A percentile compares a stretch with the other conserved stretches of the same genome.
These are phyloP conservation scores for Rugalucina vietnamica DNA, from an alignment of 2,888 invertebrate species.

Conservation along the genomic window DNA sequence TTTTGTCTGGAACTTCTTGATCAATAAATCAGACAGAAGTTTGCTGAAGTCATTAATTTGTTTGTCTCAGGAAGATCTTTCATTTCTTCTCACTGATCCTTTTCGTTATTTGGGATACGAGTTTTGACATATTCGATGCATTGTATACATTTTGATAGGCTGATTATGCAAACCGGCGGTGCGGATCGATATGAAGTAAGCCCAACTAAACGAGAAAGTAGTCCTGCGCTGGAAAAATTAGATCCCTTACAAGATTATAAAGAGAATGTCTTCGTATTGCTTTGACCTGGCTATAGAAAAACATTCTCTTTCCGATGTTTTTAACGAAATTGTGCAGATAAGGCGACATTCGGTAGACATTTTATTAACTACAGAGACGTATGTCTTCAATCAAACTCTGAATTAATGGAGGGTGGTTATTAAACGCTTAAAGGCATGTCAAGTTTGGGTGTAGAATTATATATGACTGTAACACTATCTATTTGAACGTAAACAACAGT, in stretches of 20 bases:
- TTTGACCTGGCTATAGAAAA: neutral
- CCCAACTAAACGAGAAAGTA: neutral
- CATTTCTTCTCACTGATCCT: conserved; percentile 34
- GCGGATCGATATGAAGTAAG: neutral
- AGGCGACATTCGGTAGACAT: neutral
- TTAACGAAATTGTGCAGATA: neutral
- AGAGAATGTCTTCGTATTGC: conserved; percentile 1
- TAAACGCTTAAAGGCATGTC: neutral
- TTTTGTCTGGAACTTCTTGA: neutral
- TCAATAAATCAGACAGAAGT: conserved; percentile 8
- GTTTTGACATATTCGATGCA: conserved; percentile 65
- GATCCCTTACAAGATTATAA: conserved; percentile 16
- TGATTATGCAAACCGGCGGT: conserved; percentile 54
- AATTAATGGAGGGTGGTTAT: neutral
- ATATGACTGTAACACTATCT: neutral
- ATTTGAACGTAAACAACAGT: neutral
- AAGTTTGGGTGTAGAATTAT: neutral
- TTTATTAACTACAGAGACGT: neutral
- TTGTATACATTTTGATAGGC: conserved; percentile 72
- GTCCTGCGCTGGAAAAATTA: neutral
- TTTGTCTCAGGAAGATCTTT: conserved; percentile 7
- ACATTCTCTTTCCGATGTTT: neutral
- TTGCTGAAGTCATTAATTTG: conserved; percentile 16
- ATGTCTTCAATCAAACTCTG: neutral
- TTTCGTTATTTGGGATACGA: conserved; percentile 49